Evolutionary conservation across 2,113 vertebrate genomes (phyloP).

Genomic region (Nyctereutes procyonoides): DNA sequence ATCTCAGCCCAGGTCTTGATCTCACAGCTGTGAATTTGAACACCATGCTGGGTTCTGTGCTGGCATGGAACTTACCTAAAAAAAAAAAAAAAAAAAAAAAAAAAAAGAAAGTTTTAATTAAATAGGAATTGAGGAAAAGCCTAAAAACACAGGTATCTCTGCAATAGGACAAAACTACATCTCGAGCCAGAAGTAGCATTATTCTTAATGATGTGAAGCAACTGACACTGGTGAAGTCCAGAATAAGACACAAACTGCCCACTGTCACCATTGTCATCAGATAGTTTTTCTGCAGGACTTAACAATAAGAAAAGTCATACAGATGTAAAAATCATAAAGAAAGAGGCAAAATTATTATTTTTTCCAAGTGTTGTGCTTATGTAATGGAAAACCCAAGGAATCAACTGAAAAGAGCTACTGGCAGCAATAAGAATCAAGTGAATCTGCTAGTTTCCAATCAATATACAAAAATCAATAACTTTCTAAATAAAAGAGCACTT

Average conservation of each 20-base stretch:
- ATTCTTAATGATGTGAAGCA: not conserved
- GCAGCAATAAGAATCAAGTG: not conserved
- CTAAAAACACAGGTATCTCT: not conserved
- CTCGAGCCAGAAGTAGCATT: not conserved
- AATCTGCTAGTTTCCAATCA: not conserved
- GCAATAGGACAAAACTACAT: not conserved
- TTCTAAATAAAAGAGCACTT: slow-evolving; percentile 14
- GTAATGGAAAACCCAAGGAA: not conserved
- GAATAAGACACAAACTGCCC: not conserved
- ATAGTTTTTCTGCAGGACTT: not conserved
- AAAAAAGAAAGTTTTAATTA: not conserved
- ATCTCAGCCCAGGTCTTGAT: not conserved
- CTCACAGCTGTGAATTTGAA: not conserved
- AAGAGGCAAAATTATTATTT: not conserved
- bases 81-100: not conserved
- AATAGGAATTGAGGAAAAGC: not conserved
- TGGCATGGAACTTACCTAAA: not conserved
- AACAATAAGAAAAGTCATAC: not conserved
- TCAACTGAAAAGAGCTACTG: not conserved
- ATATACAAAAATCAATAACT: not conserved
- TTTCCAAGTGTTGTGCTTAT: not conserved
- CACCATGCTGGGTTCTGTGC: not conserved
- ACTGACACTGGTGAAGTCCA: not conserved
- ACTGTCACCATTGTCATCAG: not conserved
- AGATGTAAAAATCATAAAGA: not conserved